Percentiles rank a stretch among this genome's conserved stretches.
Evolutionary conservation across 2,888 invertebrate genomes (phyloP).

Genomic region (Penaeus monodon): DNA sequence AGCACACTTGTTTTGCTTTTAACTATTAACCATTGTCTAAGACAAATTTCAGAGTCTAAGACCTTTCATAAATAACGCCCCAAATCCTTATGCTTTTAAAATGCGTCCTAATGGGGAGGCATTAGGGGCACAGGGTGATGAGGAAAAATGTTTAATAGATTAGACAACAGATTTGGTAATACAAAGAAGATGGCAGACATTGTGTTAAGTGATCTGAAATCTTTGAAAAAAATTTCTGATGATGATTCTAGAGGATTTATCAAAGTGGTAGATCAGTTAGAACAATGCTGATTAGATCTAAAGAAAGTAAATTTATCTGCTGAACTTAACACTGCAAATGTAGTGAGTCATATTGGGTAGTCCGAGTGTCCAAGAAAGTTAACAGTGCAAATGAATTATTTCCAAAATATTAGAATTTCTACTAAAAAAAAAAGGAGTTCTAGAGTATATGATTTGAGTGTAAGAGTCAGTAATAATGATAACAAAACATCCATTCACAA

Average conservation of each 20-base stretch:
- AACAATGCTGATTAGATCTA: slow-evolving; percentile 15
- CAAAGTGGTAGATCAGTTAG: slow-evolving; percentile 25
- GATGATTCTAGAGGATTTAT: slow-evolving; percentile 22
- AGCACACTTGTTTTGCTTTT: too few relatives aligned
- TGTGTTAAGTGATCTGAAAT: slow-evolving; percentile 18
- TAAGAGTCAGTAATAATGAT: too few relatives aligned
- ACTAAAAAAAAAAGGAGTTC: too few relatives aligned
- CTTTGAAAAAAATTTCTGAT: slow-evolving; percentile 8
- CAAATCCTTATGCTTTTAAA: slow-evolving; percentile 15
- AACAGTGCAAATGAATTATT: too few relatives aligned
- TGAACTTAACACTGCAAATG: slow-evolving; percentile 19
- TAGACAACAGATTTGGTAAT: slow-evolving; percentile 17
- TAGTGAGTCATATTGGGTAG: neutral
- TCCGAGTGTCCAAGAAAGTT: too few relatives aligned
- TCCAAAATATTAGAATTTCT: too few relatives aligned
- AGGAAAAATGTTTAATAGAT: slow-evolving; percentile 3
- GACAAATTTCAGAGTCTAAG: too few relatives aligned
- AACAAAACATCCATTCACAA: too few relatives aligned
- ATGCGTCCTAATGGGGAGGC: slow-evolving; percentile 10
- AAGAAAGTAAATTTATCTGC: slow-evolving; percentile 1
- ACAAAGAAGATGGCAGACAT: slow-evolving; percentile 12
- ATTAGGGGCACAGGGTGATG: neutral
- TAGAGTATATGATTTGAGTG: too few relatives aligned
- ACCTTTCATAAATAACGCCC: neutral
- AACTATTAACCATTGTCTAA: too few relatives aligned